Base-by-base conservation (phyloP, 2,113 vertebrate species). In the Heteronetta atricapilla region DNA sequence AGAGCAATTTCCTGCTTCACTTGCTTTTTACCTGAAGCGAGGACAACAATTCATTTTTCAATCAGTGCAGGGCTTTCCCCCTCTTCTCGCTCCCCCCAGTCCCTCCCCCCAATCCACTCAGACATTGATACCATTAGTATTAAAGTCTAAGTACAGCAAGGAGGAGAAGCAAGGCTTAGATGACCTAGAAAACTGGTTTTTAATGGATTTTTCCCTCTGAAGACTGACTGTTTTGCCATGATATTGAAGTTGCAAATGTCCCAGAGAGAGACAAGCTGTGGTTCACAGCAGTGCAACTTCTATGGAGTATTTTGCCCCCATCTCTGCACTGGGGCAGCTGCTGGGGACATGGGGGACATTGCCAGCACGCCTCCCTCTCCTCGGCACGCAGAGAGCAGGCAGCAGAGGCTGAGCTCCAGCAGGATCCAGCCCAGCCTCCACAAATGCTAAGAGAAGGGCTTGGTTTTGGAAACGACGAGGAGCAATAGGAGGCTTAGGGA, bases 1-100 rank as follows among this genome's bases (percentile, higher is more conserved):
- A 74, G 90, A 92, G 93, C 92, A 93, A 94, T 96, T 96, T 96
- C 90, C 86, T 96, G 88, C 96, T 92, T 89, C 90, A 16, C 88
- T 96, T 87, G 70, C 62, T 93, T 62, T 92, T 92, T 67, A 95
- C 96, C 95, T 95, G 92, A 77, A 93, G 86, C 67, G 7, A 95
- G 74, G 92, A 94, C 88, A 86, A 44, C 88, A 72, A 90, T 93
- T 90, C 93, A 18, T 62, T 90, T 82, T 82, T 42, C 95, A 84
- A 16, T 84, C 93, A 84, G 77, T 69, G 77, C 90, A 64, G 86
- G 86, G 86, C 95, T 85, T 92, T 89, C 82, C 78, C 81, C 66
- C 87, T 94, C 91, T 94, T 66, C 81, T 88, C 2, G 3, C 4
- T 8, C 48, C 86, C 64, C 75, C 20, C 34, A n/a, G n/a, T n/a